Conservation (phyloP, 1,140 invertebrate genomes). For the Lepidurus couesii region DNA sequence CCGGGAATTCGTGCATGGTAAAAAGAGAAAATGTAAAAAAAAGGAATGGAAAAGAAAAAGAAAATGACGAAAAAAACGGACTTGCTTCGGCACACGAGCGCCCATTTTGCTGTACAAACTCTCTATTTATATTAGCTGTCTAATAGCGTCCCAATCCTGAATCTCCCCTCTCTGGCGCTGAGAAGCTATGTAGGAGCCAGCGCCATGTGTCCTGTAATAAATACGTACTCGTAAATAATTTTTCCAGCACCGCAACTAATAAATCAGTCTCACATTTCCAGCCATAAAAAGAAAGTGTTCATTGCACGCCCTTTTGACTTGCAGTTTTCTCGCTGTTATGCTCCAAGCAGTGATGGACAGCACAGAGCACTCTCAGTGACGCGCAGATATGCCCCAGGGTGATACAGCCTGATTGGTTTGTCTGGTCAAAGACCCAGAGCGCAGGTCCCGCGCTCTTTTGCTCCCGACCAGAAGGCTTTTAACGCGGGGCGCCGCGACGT, state of each 20-base stretch:
- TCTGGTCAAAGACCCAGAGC: conserved; percentile 11
- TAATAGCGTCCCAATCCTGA: neutral
- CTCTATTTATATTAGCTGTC: conserved; percentile 8
- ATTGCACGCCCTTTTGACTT: neutral
- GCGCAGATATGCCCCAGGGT: neutral
- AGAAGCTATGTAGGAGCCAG: neutral
- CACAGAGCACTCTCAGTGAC: neutral
- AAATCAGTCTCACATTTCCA: conserved; percentile 4
- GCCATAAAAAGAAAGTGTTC: neutral
- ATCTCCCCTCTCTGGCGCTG: too few relatives aligned
- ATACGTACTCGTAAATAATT: conserved; percentile 14
- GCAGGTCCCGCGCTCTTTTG: neutral
- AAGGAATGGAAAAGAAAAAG: neutral
- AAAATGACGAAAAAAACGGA: neutral
- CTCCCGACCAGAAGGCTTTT: neutral
- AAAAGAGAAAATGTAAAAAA: too few relatives aligned
- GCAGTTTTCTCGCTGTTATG: too few relatives aligned
- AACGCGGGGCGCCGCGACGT: neutral
- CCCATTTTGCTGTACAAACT: neutral
- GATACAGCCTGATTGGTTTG: conserved; percentile 1
- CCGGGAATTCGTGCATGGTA: conserved; percentile 37
- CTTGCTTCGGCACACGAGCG: neutral
- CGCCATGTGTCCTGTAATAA: conserved; percentile 14
- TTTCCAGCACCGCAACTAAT: conserved; percentile 1
- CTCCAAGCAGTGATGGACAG: neutral